phyloP scores from a whole-genome alignment of 2,113 vertebrate species.

The Callaeas wilsoni region DNA sequence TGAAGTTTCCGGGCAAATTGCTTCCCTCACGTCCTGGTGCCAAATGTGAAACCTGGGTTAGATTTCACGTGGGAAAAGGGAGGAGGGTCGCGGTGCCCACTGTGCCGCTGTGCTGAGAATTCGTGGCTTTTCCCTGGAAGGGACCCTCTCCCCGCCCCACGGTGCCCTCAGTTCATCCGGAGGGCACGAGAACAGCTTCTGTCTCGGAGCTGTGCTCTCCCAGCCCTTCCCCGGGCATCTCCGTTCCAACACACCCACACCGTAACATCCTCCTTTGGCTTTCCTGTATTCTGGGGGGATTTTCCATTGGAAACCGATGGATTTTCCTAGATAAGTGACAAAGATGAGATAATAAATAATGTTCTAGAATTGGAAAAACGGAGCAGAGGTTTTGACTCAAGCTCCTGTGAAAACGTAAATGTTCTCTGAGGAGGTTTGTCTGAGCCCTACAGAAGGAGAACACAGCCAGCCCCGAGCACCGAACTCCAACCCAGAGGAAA shows the following conservation, averaged over 20 bases:
- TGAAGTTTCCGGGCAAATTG: constrained; percentile 7
- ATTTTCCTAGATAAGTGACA: background rate
- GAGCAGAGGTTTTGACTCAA: background rate
- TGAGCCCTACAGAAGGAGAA: background rate
- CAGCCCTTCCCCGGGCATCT: background rate
- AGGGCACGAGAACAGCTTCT: background rate
- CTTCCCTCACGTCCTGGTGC: background rate
- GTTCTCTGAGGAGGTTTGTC: background rate
- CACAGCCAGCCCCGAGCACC: background rate
- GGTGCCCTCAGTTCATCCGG: background rate
- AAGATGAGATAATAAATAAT: background rate
- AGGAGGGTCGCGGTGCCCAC: background rate
- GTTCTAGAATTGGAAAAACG: background rate
- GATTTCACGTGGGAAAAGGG: background rate
- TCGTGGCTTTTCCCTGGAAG: background rate
- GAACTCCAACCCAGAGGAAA: background rate
- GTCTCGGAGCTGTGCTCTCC: background rate
- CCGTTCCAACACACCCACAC: background rate
- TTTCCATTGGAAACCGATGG: background rate
- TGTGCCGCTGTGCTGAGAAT: background rate
- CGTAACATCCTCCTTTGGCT: background rate
- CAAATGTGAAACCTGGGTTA: background rate
- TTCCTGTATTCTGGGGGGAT: background rate
- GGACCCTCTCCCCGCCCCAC: background rate
- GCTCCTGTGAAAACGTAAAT: background rate